Evolutionary conservation across 2,888 invertebrate genomes (phyloP).

Genomic region (Phlogophora meticulosa): DNA sequence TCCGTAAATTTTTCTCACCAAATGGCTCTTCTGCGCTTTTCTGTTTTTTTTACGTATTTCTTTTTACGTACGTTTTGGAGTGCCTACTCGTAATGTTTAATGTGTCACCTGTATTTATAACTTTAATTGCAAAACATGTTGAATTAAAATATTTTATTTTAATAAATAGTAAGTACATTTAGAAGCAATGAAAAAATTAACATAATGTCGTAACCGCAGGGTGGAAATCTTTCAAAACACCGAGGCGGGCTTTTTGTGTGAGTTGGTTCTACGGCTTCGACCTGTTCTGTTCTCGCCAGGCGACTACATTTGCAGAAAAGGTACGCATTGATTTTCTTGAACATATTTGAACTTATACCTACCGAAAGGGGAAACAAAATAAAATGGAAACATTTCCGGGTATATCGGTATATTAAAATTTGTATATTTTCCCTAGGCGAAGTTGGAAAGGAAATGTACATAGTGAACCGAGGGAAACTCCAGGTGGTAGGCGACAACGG

Average conservation of each 20-base stretch:
- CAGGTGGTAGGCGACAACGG: slow-evolving; percentile 99
- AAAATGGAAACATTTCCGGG: slow-evolving; percentile 23
- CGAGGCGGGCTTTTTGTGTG: slow-evolving; percentile 99
- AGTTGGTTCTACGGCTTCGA: slow-evolving; percentile 97
- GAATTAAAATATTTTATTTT: not conserved
- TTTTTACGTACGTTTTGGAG: slow-evolving; percentile 67
- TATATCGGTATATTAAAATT: slow-evolving; percentile 6
- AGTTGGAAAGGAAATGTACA: slow-evolving; percentile 99
- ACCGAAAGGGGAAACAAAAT: slow-evolving; percentile 17
- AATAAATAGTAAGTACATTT: no score
- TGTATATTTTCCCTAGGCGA: slow-evolving; percentile 93
- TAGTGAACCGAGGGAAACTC: slow-evolving; percentile 98
- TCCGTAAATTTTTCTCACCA: slow-evolving; percentile 86
- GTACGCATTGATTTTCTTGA: slow-evolving; percentile 87
- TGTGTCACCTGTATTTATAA: slow-evolving; percentile 43
- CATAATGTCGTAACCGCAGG: slow-evolving; percentile 79
- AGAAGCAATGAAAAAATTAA: no score
- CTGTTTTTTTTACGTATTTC: slow-evolving; percentile 74
- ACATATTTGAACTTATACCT: slow-evolving; percentile 15
- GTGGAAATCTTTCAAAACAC: slow-evolving; percentile 99
- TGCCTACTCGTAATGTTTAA: slow-evolving; percentile 63
- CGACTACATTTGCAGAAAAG: slow-evolving; percentile 99
- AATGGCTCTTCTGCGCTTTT: slow-evolving; percentile 80
- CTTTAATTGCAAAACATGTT: not conserved
- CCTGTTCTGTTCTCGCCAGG: slow-evolving; percentile 99